These are phyloP conservation scores for Rynchops niger DNA, from an alignment of 2,113 vertebrate species.

Conservation along the genomic window DNA sequence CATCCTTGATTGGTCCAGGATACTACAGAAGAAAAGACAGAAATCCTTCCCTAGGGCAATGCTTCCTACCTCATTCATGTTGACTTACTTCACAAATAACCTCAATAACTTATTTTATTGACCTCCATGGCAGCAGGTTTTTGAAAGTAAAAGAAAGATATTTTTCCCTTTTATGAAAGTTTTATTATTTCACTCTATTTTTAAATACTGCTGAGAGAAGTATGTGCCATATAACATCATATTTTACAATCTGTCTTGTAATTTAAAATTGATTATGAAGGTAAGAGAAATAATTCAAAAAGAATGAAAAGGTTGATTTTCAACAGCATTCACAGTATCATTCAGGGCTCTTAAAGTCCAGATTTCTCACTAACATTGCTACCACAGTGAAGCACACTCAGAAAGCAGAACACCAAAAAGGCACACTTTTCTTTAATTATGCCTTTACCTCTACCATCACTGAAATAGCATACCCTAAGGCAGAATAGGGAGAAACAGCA, in stretches of 20 bases:
- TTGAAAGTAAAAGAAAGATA: neutral
- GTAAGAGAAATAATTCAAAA: neutral
- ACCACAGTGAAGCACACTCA: neutral
- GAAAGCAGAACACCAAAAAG: neutral
- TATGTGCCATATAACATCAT: neutral
- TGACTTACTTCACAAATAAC: constrained; percentile 28
- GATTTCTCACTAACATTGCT: neutral
- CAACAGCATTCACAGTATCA: neutral
- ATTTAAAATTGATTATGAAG: neutral
- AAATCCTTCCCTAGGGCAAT: neutral
- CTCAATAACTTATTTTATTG: neutral
- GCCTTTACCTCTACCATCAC: neutral
- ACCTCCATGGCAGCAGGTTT: neutral
- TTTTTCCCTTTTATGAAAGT: neutral
- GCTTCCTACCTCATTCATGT: neutral
- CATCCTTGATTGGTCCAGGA: neutral
- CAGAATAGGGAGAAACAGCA: neutral
- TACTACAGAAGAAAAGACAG: neutral
- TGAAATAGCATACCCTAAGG: neutral
- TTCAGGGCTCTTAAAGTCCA: neutral
- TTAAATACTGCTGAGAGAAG: neutral
- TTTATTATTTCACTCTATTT: neutral
- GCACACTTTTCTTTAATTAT: constrained; percentile 17
- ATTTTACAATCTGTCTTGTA: neutral
- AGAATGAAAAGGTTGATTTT: neutral